Conservation (phyloP, 2,113 vertebrate species). For the Hyla sarda region DNA sequence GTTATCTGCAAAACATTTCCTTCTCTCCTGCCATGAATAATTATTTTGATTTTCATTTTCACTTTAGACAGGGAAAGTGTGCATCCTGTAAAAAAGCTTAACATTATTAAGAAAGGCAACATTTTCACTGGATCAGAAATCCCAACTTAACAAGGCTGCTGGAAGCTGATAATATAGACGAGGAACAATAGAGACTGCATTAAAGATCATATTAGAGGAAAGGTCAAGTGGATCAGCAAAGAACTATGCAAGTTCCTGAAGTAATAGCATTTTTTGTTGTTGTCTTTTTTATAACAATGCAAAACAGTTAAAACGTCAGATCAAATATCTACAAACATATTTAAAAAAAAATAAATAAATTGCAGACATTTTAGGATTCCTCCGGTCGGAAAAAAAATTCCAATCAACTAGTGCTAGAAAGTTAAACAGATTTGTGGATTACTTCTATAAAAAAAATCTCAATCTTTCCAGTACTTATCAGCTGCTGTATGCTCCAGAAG, state of each 20-base stretch:
- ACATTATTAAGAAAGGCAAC: conserved; percentile 28
- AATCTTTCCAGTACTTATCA: too few relatives aligned
- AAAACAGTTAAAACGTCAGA: too few relatives aligned
- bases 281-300: too few relatives aligned
- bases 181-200: conserved; percentile 40
- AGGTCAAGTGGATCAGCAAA: conserved; percentile 8
- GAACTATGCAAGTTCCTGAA: neutral
- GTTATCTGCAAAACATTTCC: conserved; percentile 45
- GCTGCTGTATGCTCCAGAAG: too few relatives aligned
- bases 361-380: too few relatives aligned
- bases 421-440: too few relatives aligned
- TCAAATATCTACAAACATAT: too few relatives aligned
- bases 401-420: too few relatives aligned
- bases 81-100: conserved; percentile 35
- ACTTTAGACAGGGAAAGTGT: conserved; percentile 11
- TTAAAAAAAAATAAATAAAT: too few relatives aligned
- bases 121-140: conserved; percentile 42
- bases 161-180: conserved; percentile 43
- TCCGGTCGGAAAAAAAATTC: too few relatives aligned
- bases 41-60: conserved; percentile 47
- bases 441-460: too few relatives aligned
- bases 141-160: conserved; percentile 31
- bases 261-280: neutral
- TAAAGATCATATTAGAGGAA: conserved; percentile 24
- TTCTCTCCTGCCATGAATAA: conserved; percentile 24